phyloP scores from a whole-genome alignment of 2,113 vertebrate species.

The Micromys minutus region DNA sequence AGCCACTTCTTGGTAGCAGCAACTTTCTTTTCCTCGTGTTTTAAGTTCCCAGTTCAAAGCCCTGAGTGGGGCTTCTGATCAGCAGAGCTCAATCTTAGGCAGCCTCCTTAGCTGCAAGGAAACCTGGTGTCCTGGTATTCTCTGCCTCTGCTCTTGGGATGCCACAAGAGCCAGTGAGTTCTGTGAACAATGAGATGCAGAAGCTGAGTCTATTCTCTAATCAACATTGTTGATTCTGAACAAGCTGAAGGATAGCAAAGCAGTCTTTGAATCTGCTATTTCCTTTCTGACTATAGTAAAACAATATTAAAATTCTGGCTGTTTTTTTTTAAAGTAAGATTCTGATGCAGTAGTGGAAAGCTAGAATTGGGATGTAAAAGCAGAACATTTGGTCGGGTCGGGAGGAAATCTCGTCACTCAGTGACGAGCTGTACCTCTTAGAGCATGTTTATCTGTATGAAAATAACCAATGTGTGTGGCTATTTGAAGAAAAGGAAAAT shows the following conservation, averaged over 20 bases:
- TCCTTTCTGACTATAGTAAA: conserved; percentile 49
- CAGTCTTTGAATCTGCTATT: conserved; percentile 40
- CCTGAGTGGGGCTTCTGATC: not conserved
- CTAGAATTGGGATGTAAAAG: not conserved
- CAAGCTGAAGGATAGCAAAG: not conserved
- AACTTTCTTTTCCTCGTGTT: not conserved
- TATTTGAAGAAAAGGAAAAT: conserved; percentile 46
- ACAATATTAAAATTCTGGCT: not conserved
- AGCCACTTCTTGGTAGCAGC: not conserved
- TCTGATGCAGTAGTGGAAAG: not conserved
- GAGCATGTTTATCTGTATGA: not conserved
- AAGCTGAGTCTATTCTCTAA: not conserved
- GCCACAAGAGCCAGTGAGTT: not conserved
- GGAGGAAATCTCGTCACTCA: conserved; percentile 34
- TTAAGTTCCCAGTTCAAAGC: not conserved
- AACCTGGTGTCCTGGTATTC: not conserved
- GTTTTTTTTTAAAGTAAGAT: not conserved
- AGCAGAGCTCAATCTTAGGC: not conserved
- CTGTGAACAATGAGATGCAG: not conserved
- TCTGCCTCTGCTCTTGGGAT: not conserved
- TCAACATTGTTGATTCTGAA: not conserved
- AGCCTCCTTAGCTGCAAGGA: not conserved
- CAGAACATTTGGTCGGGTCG: not conserved
- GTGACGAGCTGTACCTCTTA: not conserved
- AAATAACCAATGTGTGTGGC: not conserved